Evolutionary conservation across 2,888 invertebrate species (phyloP).

Genomic region (Drosophila austrosaltans): DNA sequence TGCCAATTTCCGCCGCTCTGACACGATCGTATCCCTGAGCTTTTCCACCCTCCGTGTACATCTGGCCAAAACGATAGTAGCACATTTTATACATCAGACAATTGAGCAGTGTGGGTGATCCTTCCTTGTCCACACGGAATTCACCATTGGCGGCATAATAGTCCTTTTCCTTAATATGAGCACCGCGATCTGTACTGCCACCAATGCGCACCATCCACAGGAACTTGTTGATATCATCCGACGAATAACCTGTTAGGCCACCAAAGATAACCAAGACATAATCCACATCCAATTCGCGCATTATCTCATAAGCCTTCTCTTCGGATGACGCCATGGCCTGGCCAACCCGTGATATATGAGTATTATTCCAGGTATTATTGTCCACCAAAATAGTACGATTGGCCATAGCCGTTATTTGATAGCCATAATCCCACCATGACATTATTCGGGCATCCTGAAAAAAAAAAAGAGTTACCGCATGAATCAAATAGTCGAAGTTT

Average conservation of each 20-base stretch:
- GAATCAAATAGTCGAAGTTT: no score
- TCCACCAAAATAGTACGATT: constrained; percentile 98
- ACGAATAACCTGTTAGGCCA: constrained; percentile 98
- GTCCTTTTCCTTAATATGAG: constrained; percentile 97
- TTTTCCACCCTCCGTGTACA: constrained; percentile 97
- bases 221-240: constrained; percentile 99
- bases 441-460: constrained; percentile 95
- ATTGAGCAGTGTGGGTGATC: constrained; percentile 95
- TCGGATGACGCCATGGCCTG: constrained; percentile 99
- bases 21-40: constrained; percentile 98
- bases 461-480: not conserved
- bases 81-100: constrained; percentile 99
- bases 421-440: constrained; percentile 99
- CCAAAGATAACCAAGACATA: constrained; percentile 99
- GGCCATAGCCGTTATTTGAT: constrained; percentile 99
- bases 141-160: constrained; percentile 98
- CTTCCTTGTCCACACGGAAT: constrained; percentile 97
- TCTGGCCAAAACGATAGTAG: constrained; percentile 97
- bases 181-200: constrained; percentile 96
- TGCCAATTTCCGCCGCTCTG: constrained; percentile 98
- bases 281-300: constrained; percentile 98
- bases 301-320: constrained; percentile 98
- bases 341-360: constrained; percentile 98
- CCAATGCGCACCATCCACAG: constrained; percentile 99
- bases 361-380: constrained; percentile 99